These are phyloP conservation scores for Stenurella melanura DNA, from an alignment of 2,888 invertebrate species.

Conservation along the genomic window DNA sequence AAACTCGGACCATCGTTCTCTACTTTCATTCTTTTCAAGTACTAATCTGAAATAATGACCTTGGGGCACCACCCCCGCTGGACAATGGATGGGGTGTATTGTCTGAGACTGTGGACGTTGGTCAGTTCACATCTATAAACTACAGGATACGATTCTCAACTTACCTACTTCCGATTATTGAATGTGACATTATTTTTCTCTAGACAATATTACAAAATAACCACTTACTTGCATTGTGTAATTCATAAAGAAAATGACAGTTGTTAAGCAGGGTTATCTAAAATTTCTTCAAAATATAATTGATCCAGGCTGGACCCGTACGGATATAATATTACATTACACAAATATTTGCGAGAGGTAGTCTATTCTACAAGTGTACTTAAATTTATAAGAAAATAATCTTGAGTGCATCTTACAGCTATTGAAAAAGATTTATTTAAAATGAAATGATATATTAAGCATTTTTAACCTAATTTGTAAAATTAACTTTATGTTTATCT, in stretches of 20 bases:
- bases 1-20: constrained; percentile 32
- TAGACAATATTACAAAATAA: constrained; percentile 36
- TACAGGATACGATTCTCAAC: constrained; percentile 45
- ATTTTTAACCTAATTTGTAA: too few species aligned
- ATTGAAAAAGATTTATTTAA: too few species aligned
- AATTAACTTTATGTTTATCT: too few species aligned
- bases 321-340: background rate
- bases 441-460: too few species aligned
- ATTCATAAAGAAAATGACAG: constrained; percentile 39
- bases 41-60: constrained; percentile 63
- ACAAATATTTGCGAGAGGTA: too few species aligned
- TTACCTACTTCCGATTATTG: constrained; percentile 53
- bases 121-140: constrained; percentile 54
- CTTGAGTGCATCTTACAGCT: too few species aligned
- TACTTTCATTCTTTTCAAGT: constrained; percentile 55
- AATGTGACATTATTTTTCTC: constrained; percentile 44
- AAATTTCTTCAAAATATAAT: constrained; percentile 26
- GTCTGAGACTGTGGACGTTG: constrained; percentile 52
- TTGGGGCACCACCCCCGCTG: constrained; percentile 58
- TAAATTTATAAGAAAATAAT: too few species aligned
- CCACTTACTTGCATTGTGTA: constrained; percentile 43
- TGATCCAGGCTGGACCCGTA: background rate
- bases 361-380: too few species aligned
- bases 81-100: constrained; percentile 53
- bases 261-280: constrained; percentile 36